These are phyloP conservation scores for Paratilapia polleni DNA, from an alignment of 2,113 vertebrate genomes.

Conservation along the genomic window DNA sequence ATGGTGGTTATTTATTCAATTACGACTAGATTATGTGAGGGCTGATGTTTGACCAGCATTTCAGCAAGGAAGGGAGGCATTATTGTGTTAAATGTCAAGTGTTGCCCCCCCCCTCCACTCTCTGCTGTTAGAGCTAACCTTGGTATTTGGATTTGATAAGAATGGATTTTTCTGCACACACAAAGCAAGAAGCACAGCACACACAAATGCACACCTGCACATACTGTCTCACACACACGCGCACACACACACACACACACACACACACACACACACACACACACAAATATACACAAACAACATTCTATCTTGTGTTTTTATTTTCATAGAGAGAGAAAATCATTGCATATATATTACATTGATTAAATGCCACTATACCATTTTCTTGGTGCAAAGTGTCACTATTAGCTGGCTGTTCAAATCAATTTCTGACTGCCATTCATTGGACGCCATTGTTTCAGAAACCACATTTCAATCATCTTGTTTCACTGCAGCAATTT, in stretches of 20 bases:
- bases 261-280: background rate
- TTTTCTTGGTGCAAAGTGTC: constrained; percentile 37
- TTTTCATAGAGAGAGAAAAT: constrained; percentile 22
- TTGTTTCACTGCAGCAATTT: background rate
- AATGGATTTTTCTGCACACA: constrained; percentile 48
- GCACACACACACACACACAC: background rate
- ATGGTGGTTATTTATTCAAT: constrained; percentile 57
- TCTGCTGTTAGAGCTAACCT: constrained; percentile 41
- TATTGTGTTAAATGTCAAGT: constrained; percentile 71
- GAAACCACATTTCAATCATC: background rate
- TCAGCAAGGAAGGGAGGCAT: constrained; percentile 30
- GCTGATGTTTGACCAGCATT: constrained; percentile 24
- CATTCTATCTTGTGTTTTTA: background rate
- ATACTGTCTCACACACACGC: background rate
- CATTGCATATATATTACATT: constrained; percentile 29
- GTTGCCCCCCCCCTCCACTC: constrained; percentile 40
- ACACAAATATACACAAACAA: background rate
- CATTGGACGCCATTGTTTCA: background rate
- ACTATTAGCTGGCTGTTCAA: constrained; percentile 20
- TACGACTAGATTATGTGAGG: constrained; percentile 39
- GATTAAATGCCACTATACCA: constrained; percentile 40
- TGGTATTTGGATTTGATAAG: constrained; percentile 66
- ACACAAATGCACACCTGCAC: background rate
- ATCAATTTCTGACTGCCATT: constrained; percentile 16
- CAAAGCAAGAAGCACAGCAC: constrained; percentile 4